Conservation (phyloP, 2,888 invertebrate genomes). For the Tetheella fluctuosa region DNA sequence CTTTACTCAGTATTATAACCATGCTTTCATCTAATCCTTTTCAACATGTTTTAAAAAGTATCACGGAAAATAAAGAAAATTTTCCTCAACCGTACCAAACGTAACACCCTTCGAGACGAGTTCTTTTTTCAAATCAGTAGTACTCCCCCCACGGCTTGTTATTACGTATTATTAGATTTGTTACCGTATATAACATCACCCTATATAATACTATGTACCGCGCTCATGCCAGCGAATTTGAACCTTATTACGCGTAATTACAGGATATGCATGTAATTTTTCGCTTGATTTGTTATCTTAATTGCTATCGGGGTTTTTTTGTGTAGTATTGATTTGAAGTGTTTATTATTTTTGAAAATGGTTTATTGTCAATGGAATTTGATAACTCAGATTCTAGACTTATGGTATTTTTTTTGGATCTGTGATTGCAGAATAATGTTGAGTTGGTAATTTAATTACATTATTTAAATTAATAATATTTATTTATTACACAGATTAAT, state of each 20-base stretch:
- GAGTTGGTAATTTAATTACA: too few species aligned
- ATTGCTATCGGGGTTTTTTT: slow-evolving; percentile 7
- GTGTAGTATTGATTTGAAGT: not conserved
- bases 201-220: slow-evolving; percentile 22
- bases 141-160: slow-evolving; percentile 70
- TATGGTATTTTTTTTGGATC: too few species aligned
- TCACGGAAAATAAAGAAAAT: not conserved
- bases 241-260: slow-evolving; percentile 4
- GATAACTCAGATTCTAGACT: too few species aligned
- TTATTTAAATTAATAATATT: too few species aligned
- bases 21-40: too few species aligned
- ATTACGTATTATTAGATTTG: slow-evolving; percentile 70
- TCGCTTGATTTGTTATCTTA: slow-evolving; percentile 8
- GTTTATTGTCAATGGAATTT: not conserved
- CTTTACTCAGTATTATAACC: too few species aligned
- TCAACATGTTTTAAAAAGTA: too few species aligned
- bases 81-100: slow-evolving; percentile 44
- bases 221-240: not conserved
- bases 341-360: not conserved
- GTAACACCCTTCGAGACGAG: slow-evolving; percentile 53
- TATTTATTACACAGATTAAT: too few species aligned
- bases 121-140: slow-evolving; percentile 68
- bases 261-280: slow-evolving; percentile 12
- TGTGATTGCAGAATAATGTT: too few species aligned
- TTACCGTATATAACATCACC: slow-evolving; percentile 46